These are phyloP conservation scores for Pseudorhiza aurosa DNA, from an alignment of 30 jellyfish, hydroid and myxozoan genomes.

Conservation along the genomic window DNA sequence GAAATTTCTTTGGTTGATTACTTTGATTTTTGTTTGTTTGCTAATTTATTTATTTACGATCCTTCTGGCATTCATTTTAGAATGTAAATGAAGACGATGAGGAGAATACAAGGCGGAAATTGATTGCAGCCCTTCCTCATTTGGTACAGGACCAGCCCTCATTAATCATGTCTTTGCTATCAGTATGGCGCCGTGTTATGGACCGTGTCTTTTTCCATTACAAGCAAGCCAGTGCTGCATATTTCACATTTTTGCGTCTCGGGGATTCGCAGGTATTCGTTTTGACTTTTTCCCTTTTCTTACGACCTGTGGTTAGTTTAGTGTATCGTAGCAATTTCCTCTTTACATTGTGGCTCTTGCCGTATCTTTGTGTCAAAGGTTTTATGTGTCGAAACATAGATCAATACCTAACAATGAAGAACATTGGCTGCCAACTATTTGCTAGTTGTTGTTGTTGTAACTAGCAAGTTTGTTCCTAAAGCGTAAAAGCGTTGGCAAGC, in stretches of 20 bases:
- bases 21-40: too few relatives aligned
- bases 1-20: too few relatives aligned
- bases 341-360: too few relatives aligned
- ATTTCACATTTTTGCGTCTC: constrained; percentile 80
- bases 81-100: constrained; percentile 67
- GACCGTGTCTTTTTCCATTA: constrained; percentile 94
- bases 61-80: constrained; percentile 21
- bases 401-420: too few relatives aligned
- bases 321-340: too few relatives aligned
- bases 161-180: constrained; percentile 33
- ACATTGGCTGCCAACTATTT: too few relatives aligned
- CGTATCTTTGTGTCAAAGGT: too few relatives aligned
- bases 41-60: too few relatives aligned
- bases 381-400: too few relatives aligned
- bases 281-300: background rate
- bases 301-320: background rate
- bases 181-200: constrained; percentile 79
- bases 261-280: constrained; percentile 91
- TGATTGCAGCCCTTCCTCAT: constrained; percentile 60
- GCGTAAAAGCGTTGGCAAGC: too few relatives aligned
- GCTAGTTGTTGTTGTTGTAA: too few relatives aligned
- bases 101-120: constrained; percentile 70
- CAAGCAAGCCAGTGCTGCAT: constrained; percentile 92
- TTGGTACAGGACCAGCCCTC: constrained; percentile 51
- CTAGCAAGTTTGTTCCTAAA: too few relatives aligned